phyloP scores from a whole-genome alignment of 2,888 invertebrate species.

The Pristionchus fissidentatus region DNA sequence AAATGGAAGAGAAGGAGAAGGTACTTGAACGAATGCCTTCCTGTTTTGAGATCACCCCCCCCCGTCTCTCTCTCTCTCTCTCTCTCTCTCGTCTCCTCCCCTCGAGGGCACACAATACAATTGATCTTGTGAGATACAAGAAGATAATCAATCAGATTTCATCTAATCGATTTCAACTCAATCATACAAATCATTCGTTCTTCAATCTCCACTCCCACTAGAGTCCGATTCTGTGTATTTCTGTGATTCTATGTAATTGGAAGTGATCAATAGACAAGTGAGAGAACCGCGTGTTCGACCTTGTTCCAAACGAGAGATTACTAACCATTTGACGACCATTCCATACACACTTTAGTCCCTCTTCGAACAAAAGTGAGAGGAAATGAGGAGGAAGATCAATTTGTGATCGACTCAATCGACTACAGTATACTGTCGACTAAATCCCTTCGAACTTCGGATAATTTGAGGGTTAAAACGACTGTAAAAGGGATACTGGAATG shows the following conservation, averaged over 20 bases:
- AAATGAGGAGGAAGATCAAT: neutral
- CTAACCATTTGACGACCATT: no score
- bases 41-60: slow-evolving; percentile 2
- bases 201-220: no score
- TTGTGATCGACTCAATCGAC: neutral
- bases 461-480: no score
- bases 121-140: no score
- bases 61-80: neutral
- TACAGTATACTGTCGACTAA: no score
- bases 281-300: no score
- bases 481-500: neutral
- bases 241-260: neutral
- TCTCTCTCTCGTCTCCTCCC: neutral
- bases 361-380: neutral
- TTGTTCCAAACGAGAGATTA: slow-evolving; percentile 7
- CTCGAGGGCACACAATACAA: neutral
- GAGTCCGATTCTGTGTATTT: no score
- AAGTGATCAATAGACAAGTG: no score
- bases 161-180: no score
- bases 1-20: slow-evolving; percentile 6
- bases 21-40: slow-evolving; percentile 10
- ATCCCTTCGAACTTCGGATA: no score
- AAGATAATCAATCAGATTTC: no score
- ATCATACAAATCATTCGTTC: no score
- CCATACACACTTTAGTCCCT: neutral